Evolutionary conservation across 2,797 vertebrate species (phyloP).

Genomic region (Anguilla pacifica): DNA sequence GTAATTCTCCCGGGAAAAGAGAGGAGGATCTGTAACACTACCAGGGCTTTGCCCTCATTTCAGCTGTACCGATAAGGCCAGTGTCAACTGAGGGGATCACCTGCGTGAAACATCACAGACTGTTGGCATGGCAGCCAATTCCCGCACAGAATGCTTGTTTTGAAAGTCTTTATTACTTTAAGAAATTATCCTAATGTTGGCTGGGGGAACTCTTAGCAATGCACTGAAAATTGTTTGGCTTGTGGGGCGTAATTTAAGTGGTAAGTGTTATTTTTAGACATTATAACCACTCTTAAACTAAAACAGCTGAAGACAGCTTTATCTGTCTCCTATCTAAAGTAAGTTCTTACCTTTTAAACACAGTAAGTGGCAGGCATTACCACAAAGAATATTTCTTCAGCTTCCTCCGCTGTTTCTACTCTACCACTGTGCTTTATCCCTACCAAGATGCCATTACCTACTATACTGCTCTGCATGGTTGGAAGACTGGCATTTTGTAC

Average conservation of each 20-base stretch:
- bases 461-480: not conserved
- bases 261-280: conserved; percentile 11
- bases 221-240: conserved; percentile 8
- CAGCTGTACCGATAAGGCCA: not conserved
- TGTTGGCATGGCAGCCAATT: not conserved
- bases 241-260: conserved; percentile 9
- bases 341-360: not conserved
- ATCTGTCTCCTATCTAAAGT: not conserved
- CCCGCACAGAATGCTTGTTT: not conserved
- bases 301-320: not conserved
- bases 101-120: conserved; percentile 1
- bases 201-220: not conserved
- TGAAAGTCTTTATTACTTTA: conserved; percentile 12
- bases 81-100: not conserved
- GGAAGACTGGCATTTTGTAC: not conserved
- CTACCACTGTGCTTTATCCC: not conserved
- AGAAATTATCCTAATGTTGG: conserved; percentile 2
- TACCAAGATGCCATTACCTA: not conserved
- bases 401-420: not conserved
- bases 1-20: not conserved
- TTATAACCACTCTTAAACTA: not conserved
- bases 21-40: not conserved
- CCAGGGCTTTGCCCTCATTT: not conserved
- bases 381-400: not conserved
- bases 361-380: not conserved